Evolutionary conservation across 1,140 invertebrate genomes (phyloP).

Genomic region (Trachymyrmex septentrionalis): DNA sequence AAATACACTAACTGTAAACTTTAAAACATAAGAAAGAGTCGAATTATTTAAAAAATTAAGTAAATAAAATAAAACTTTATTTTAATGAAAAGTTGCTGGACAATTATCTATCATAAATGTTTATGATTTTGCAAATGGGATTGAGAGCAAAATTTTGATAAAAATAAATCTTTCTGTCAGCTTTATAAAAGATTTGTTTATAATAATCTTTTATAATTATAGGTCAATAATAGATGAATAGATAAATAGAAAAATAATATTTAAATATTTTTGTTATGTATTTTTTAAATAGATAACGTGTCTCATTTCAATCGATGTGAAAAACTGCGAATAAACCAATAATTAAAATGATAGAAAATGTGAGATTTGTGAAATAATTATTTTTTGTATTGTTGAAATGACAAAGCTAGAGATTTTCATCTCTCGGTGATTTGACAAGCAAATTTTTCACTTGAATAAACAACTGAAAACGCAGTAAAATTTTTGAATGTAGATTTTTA

Average conservation of each 20-base stretch:
- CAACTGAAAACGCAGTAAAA: neutral
- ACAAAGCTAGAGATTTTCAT: conserved; percentile 1
- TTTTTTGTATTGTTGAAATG: conserved; percentile 17
- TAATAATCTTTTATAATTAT: neutral
- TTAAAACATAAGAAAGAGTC: neutral
- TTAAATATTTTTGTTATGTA: conserved; percentile 4
- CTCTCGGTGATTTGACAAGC: conserved; percentile 39
- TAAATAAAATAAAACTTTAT: neutral
- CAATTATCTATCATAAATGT: conserved; percentile 15
- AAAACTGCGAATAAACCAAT: neutral
- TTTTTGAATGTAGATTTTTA: conserved; percentile 49
- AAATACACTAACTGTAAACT: neutral
- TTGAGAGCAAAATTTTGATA: neutral
- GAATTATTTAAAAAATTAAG: neutral
- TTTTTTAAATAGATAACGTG: neutral
- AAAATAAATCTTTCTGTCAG: neutral
- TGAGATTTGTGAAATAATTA: neutral
- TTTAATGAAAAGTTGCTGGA: neutral
- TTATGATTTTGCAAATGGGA: neutral
- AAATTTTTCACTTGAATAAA: conserved; percentile 12
- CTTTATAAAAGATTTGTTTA: neutral
- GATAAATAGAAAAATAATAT: neutral
- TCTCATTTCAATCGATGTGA: neutral
- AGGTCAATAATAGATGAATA: too few relatives aligned
- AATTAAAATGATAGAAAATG: neutral